phyloP scores from a whole-genome alignment of 1,140 invertebrate species.

The Sycophila sp. region DNA sequence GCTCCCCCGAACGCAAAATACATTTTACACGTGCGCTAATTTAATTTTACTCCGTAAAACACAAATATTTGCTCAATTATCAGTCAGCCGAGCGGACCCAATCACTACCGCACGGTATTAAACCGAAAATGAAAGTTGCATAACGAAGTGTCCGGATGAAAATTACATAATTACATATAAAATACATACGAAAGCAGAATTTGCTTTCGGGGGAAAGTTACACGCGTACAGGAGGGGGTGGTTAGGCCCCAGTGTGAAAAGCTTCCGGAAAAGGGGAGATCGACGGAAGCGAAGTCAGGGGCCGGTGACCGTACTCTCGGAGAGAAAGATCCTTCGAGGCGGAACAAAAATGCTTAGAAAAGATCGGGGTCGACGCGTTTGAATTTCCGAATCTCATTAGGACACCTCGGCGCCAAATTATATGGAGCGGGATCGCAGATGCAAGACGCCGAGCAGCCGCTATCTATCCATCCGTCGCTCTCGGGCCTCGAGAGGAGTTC shows the following conservation, averaged over 20 bases:
- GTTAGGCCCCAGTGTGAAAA: too few relatives aligned
- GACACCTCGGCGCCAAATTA: not conserved
- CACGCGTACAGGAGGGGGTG: not conserved
- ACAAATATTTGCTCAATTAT: not conserved
- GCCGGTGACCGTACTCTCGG: too few relatives aligned
- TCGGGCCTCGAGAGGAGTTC: not conserved
- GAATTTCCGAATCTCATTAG: conserved; percentile 30
- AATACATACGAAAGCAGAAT: too few relatives aligned
- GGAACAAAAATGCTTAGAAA: not conserved
- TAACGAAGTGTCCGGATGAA: conserved; percentile 3
- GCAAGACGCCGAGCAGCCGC: not conserved
- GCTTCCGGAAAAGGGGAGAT: too few relatives aligned
- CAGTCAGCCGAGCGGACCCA: not conserved
- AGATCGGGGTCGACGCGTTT: conserved; percentile 9
- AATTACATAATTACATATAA: conserved; percentile 27
- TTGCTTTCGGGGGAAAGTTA: not conserved
- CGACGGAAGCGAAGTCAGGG: too few relatives aligned
- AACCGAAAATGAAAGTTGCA: not conserved
- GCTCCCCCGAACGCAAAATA: too few relatives aligned
- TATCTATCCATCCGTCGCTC: not conserved
- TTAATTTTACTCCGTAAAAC: too few relatives aligned
- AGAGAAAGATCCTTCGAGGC: too few relatives aligned
- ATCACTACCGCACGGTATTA: not conserved
- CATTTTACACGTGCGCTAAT: too few relatives aligned
- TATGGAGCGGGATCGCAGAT: conserved; percentile 2